Base-by-base conservation (phyloP, 2,888 invertebrate genomes). In the Ernsta delagoae region DNA sequence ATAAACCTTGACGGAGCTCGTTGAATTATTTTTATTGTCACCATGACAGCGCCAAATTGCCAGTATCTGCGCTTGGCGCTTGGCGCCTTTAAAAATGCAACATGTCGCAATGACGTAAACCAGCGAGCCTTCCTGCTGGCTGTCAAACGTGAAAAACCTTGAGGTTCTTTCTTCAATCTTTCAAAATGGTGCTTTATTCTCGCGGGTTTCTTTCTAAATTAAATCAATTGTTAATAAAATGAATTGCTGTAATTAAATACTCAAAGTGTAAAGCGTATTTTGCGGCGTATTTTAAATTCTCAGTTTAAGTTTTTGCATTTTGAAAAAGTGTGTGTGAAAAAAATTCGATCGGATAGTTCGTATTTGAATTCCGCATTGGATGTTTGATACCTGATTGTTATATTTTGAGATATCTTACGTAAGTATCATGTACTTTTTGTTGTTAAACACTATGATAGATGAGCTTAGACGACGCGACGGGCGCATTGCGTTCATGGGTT, bases 111-210 rank as follows among this genome's bases (percentile, higher is more conserved):
- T 88, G 89, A 89, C 89, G 91, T 83, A 90, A 84, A 36, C 5
- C 31, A 74, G 31, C 31, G 31, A 31, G 31, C 31, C 31, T 31
- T 16, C 16, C 16, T 16, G 16, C 16, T 16, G 79, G 50, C 81
- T 84, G 81, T 77, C 77, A 79, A 77, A 78, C 81, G 70, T 59
- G 66, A 79, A 87, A 90, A 88, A 86, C 88, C 87, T 89, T 89
- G 88, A 84, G 84, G 12, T 72, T 77, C 75, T 75, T 88, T 87
- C 87, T 85, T 85, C 84, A 86, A 87, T 88, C 88, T 88, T 90
- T 89, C 88, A 91, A 90, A 91, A 92, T 92, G 92, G 91, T 92
- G 89, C 89, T 88, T 85, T 82, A 75, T 82, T 88, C 84, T 88
- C 86, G 87, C 89, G 88, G 85, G 85, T 87, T 91, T 89, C 83